Conservation (phyloP, 2,888 invertebrate genomes). For the Dichetophora obliterata region DNA sequence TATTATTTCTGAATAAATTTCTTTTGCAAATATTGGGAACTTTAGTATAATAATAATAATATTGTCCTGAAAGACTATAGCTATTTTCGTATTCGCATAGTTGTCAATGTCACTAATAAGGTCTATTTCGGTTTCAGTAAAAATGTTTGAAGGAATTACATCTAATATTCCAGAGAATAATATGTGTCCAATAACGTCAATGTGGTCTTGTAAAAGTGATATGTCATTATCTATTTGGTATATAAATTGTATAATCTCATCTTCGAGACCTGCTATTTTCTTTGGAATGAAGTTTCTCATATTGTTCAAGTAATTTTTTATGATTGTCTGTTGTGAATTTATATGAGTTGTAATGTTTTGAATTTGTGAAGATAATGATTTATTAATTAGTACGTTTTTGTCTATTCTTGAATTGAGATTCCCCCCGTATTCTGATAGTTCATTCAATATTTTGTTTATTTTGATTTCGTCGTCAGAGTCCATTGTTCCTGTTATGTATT, state of each 20-base stretch:
- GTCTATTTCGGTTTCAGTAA: conserved; percentile 41
- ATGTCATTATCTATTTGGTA: conserved; percentile 48
- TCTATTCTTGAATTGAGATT: conserved; percentile 33
- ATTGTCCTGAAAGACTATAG: conserved; percentile 35
- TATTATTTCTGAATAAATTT: conserved; percentile 33
- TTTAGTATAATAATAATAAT: conserved; percentile 39
- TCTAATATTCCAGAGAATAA: conserved; percentile 46
- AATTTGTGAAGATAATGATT: conserved; percentile 42
- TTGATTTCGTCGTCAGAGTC: conserved; percentile 43
- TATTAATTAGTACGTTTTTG: conserved; percentile 32
- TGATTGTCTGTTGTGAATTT: conserved; percentile 43
- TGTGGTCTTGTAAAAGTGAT: conserved; percentile 39
- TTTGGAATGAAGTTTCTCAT: conserved; percentile 38
- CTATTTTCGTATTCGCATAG: conserved; percentile 41
- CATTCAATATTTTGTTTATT: conserved; percentile 34
- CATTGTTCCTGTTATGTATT: conserved; percentile 45
- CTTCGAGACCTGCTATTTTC: conserved; percentile 44
- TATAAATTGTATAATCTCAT: conserved; percentile 46
- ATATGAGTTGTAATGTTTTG: conserved; percentile 47
- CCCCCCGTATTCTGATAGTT: conserved; percentile 3
- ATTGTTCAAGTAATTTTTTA: conserved; percentile 45
- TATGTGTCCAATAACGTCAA: conserved; percentile 44
- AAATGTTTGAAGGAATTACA: conserved; percentile 45
- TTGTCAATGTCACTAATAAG: conserved; percentile 45
- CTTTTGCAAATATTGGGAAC: conserved; percentile 34